Conservation (phyloP, 2,797 vertebrate species). For the Hephaestus fuliginosus region DNA sequence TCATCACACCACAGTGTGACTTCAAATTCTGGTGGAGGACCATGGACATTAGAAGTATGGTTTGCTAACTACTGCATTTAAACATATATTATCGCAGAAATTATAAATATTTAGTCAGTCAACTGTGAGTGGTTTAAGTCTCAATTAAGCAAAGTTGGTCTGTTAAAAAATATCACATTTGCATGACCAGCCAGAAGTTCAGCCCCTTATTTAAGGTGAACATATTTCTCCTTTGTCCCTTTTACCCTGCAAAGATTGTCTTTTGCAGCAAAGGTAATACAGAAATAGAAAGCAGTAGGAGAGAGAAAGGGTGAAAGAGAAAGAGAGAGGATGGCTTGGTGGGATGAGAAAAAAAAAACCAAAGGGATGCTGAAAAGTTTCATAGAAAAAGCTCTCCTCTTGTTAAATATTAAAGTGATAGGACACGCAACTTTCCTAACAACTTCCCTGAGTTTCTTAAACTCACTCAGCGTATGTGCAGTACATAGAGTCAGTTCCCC, state of each 20-base stretch:
- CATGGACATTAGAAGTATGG: constrained; percentile 7
- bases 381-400: constrained; percentile 77
- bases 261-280: constrained; percentile 57
- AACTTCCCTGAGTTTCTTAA: constrained; percentile 65
- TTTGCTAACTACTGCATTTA: neutral
- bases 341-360: constrained; percentile 53
- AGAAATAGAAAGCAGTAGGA: constrained; percentile 56
- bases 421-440: constrained; percentile 76
- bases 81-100: neutral
- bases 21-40: constrained; percentile 31
- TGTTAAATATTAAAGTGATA: constrained; percentile 85
- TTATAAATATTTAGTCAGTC: neutral
- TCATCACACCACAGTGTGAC: constrained; percentile 50
- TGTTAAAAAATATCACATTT: constrained; percentile 13
- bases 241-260: constrained; percentile 51
- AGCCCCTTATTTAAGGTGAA: neutral
- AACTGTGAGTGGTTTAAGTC: neutral
- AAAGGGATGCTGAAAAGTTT: constrained; percentile 70
- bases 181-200: neutral
- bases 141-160: neutral
- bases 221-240: constrained; percentile 27
- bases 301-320: constrained; percentile 4
- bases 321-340: constrained; percentile 28
- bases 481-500: constrained; percentile 66
- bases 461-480: constrained; percentile 49